Evolutionary conservation across 2,888 invertebrate genomes (phyloP), one percentile per base, ranked within the genome.

Genomic region (Volucella inanis): DNA sequence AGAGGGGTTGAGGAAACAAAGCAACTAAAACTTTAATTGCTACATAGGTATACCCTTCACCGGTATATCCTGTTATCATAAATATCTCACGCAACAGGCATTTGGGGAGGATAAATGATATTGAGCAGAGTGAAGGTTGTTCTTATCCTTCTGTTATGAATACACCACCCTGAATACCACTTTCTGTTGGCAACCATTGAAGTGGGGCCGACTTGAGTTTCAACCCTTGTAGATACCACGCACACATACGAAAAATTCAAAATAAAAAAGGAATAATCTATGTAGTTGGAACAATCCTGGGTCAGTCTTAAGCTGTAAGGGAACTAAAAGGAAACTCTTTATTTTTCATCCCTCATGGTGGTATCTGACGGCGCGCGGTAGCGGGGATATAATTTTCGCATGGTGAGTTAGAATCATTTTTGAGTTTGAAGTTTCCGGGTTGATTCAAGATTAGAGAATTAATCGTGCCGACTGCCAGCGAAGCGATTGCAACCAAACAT

Each of bases 1-100:
- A 59, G 57, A 14, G 39, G 15, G 41, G 38, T 9, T 6, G 57
- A 38, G 49, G 31, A 55, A 70, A 43, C 10, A 50, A 76, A 71
- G 47, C 61, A 64, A 65, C 55, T 65, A 75, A 61, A 76, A 76
- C 75, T 80, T 84, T 80, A 84, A 84, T 84, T 84, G 80, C 75
- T 84, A 76, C 84, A 80, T 67, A 80, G 70, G 75, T 84, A 75
- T 84, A 84, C 59, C 31, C 70, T 70, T 75, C 52, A 43, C 50
- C 18, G 83, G 49, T 75, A 41, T 75, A 84, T 80, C 80, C 79
- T 84, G 75, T 65, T 76, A 80, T 71, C 80, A 84, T 84, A 84
- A 84, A 75, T 80, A 84, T 80, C 80, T 84, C 80, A 84, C 80
- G 84, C 84, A 84, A 84, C 84, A 84, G 84, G 80, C 84, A n/a